Base-by-base conservation (phyloP, 1,140 invertebrate genomes). In the Amyelois transitella region DNA sequence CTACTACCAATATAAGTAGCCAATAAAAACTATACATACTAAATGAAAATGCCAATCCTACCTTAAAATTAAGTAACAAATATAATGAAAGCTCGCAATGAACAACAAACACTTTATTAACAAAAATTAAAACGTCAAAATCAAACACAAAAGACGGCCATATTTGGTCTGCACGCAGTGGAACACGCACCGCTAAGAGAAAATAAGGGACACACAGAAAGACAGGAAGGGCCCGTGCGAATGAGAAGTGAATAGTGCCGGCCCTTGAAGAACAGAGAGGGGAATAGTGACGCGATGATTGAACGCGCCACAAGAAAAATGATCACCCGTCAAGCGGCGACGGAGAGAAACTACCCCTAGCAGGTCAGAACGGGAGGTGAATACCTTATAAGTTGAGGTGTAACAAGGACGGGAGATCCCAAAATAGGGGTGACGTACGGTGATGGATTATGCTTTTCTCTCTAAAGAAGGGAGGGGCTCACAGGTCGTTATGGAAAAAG, bases 401-500 rank as follows among this genome's bases (percentile, higher is more conserved):
- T 12, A 79, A 82, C 45, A 62, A 69, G 67, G 75, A 87, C 43
- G 65, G 83, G 51, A 55, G 56, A 75, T 68, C 62, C 82, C 87
- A 83, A 89, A 89, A 89, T 88, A 89, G 87, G 88, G 88, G 88
- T 89, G 88, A 89, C 88, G 87, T 88, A 77, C 86, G 77, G 85
- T 89, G 88, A 89, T 89, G 88, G 88, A 89, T 89, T 89, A 88
- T 89, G 87, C 87, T 88, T 89, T 89, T 89, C 87, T 88, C 87
- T 89, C 85, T 86, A 82, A 86, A 86, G 83, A 88, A 87, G 86
- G 86, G 86, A 84, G 86, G 86, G 87, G 86, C 86, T 88, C 88
- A 84, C 83, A 88, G 88, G 88, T 89, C 86, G 88, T 89, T 89
- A 89, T 89, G 87, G 88, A 89, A 89, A 89, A 89, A 89, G 88